Conservation (phyloP, 1,140 invertebrate species). For the Stenopsyche tienmushanensis region DNA sequence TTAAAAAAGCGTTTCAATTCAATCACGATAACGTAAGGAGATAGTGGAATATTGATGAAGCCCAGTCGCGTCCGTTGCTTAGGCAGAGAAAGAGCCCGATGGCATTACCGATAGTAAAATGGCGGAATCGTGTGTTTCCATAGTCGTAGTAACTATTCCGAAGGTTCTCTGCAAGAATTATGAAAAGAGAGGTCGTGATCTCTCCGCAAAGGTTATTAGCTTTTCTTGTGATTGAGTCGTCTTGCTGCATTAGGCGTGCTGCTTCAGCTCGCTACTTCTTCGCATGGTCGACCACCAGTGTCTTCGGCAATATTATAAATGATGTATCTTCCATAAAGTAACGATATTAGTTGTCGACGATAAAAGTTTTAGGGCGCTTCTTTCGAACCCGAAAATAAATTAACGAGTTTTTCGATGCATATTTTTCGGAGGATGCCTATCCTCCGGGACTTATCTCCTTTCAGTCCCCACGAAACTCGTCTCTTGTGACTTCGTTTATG, state of each 20-base stretch:
- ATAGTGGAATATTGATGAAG: slow-evolving; percentile 2
- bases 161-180: slow-evolving; percentile 14
- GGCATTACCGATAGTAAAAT: slow-evolving; percentile 21
- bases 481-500: slow-evolving; percentile 13
- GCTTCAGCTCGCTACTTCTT: no score
- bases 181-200: not conserved
- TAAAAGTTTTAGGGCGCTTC: no score
- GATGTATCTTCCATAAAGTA: no score
- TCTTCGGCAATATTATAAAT: no score
- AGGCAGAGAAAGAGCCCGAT: slow-evolving; percentile 15
- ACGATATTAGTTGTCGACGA: not conserved
- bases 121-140: slow-evolving; percentile 14
- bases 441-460: slow-evolving; percentile 4
- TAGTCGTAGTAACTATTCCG: not conserved
- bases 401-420: slow-evolving; percentile 17
- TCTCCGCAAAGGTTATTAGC: no score
- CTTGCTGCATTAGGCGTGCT: no score
- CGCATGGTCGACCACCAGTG: no score
- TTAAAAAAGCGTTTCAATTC: slow-evolving; percentile 17
- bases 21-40: slow-evolving; percentile 8
- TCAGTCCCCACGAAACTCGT: slow-evolving; percentile 12
- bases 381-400: slow-evolving; percentile 18
- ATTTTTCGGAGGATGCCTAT: slow-evolving; percentile 5
- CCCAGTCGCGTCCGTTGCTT: not conserved
- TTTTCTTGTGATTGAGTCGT: no score